Percentiles rank a stretch among this genome's conserved stretches.
Conservation (phyloP, 2,797 vertebrate genomes). For the Pseudomugil tenellus region DNA sequence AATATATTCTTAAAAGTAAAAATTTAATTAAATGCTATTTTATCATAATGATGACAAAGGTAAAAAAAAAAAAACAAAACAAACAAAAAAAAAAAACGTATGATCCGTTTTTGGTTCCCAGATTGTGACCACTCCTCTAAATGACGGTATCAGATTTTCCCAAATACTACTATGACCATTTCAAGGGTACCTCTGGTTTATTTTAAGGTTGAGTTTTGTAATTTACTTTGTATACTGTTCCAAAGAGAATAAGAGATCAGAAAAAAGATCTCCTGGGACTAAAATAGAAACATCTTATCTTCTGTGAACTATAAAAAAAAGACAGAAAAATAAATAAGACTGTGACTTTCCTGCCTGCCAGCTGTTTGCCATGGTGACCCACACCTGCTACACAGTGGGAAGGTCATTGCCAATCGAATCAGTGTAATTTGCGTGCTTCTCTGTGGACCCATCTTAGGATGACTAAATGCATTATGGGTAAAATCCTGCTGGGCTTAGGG, state of each 20-base stretch:
- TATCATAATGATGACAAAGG: conserved; percentile 30
- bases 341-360: conserved; percentile 37
- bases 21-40: conserved; percentile 32
- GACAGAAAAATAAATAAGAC: not conserved
- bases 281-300: conserved; percentile 4
- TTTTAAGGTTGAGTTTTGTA: conserved; percentile 1
- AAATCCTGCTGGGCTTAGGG: conserved; percentile 45
- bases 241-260: not conserved
- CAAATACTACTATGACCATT: not conserved
- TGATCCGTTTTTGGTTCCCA: not conserved
- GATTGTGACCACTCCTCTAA: conserved; percentile 16
- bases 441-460: conserved; percentile 36
- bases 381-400: conserved; percentile 59
- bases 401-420: conserved; percentile 64
- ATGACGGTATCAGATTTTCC: not conserved
- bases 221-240: not conserved
- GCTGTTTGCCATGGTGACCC: conserved; percentile 60
- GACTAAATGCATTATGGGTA: conserved; percentile 46
- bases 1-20: not conserved
- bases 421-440: conserved; percentile 44
- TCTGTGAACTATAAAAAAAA: conserved; percentile 4
- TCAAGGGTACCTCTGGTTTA: not conserved
- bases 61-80: not conserved
- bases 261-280: not conserved
- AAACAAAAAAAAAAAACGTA: not conserved